Evolutionary conservation across 2,113 vertebrate genomes (phyloP).

Genomic region (Hepsetus odoe): DNA sequence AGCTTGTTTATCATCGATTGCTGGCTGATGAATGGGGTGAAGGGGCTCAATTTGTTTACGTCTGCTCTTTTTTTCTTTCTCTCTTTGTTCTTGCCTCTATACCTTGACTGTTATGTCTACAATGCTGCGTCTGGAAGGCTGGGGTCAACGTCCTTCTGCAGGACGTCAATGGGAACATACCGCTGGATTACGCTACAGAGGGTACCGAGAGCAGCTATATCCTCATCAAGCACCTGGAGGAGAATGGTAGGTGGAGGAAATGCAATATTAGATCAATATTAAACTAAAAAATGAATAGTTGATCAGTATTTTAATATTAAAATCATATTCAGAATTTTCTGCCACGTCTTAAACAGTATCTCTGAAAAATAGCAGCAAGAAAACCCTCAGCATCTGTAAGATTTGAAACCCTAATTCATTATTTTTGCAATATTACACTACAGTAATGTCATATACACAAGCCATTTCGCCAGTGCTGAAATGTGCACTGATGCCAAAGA

Average conservation of each 20-base stretch:
- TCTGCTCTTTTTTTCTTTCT: conserved; percentile 32
- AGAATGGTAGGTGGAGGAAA: conserved; percentile 79
- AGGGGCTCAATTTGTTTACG: conserved; percentile 55
- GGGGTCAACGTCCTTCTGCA: conserved; percentile 92
- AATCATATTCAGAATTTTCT: not conserved
- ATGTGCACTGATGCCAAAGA: not conserved
- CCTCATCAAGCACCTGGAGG: conserved; percentile 86
- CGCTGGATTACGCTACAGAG: conserved; percentile 88
- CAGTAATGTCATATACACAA: not conserved
- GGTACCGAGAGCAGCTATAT: conserved; percentile 88
- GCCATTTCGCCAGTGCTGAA: not conserved
- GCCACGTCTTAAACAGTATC: not conserved
- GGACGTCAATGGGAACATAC: conserved; percentile 87
- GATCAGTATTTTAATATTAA: not conserved
- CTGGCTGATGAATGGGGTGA: conserved; percentile 58
- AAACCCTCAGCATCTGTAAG: not conserved
- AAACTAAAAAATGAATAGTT: not conserved
- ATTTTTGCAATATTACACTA: conserved; percentile 4
- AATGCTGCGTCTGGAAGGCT: conserved; percentile 68
- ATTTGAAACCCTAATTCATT: not conserved
- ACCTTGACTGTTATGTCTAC: not conserved
- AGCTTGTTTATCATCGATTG: conserved; percentile 63
- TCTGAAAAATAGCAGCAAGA: not conserved
- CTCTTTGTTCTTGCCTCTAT: not conserved
- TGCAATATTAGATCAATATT: not conserved